phyloP scores from a whole-genome alignment of 2,113 vertebrate species.

The Pomatorhinus ruficollis region DNA sequence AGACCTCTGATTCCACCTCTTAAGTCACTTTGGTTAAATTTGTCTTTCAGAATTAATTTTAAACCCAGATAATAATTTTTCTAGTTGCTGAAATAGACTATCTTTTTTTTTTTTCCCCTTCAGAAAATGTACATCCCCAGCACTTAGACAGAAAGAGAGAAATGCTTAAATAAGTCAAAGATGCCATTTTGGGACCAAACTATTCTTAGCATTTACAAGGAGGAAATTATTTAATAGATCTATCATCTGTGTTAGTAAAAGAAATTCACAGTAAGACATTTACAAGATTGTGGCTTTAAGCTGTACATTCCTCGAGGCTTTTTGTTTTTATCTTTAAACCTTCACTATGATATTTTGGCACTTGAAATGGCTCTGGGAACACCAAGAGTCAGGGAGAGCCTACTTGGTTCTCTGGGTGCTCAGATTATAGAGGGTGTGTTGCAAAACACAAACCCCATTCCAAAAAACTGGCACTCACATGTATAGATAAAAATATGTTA shows the following conservation, averaged over 20 bases:
- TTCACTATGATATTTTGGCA: not conserved
- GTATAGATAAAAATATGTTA: not conserved
- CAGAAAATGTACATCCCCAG: not conserved
- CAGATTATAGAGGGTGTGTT: not conserved
- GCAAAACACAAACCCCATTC: not conserved
- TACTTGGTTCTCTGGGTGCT: not conserved
- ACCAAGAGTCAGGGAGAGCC: not conserved
- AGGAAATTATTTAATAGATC: not conserved
- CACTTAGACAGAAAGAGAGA: not conserved
- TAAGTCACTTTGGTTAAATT: not conserved
- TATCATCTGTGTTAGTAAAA: not conserved
- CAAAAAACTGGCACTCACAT: not conserved
- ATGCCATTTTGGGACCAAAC: not conserved
- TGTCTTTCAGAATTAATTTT: constrained; percentile 3
- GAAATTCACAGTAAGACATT: not conserved
- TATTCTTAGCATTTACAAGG: not conserved
- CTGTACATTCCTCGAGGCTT: not conserved
- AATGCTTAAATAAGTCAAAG: not conserved
- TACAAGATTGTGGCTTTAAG: not conserved
- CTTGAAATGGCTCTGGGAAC: not conserved
- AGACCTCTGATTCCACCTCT: not conserved
- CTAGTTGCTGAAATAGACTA: not conserved
- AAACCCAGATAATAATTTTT: not conserved
- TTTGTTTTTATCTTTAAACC: not conserved
- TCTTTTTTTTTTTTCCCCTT: not conserved